Conservation (phyloP, 2,888 invertebrate genomes). For the Ormyrus pomaceus region DNA sequence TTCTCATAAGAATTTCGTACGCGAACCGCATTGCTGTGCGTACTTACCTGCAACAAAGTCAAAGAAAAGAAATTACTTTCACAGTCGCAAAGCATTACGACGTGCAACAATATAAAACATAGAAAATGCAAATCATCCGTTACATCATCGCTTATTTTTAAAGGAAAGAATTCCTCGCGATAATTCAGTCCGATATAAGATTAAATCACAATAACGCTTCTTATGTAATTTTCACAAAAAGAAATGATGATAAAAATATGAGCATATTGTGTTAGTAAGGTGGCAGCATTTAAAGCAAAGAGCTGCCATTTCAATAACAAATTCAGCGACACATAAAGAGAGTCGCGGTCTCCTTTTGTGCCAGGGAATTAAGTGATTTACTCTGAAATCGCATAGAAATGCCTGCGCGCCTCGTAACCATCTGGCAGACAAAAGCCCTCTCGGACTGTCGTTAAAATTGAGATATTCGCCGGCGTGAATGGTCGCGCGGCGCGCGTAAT, state of each 20-base stretch:
- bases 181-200: too few species aligned
- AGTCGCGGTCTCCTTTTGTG: constrained; percentile 25
- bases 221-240: background rate
- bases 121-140: constrained; percentile 17
- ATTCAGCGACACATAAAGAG: constrained; percentile 22
- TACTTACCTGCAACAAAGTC: constrained; percentile 71
- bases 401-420: constrained; percentile 53
- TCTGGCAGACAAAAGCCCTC: constrained; percentile 63
- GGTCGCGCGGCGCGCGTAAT: constrained; percentile 41
- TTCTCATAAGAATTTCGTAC: constrained; percentile 4
- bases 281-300: constrained; percentile 2
- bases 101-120: background rate
- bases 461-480: constrained; percentile 59
- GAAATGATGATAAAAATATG: background rate
- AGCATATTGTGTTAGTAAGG: background rate
- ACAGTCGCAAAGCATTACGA: background rate
- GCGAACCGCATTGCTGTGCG: background rate
- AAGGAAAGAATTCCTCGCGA: too few species aligned
- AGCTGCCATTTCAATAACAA: constrained; percentile 37
- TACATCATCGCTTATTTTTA: background rate
- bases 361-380: constrained; percentile 39
- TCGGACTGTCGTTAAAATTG: constrained; percentile 64
- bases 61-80: constrained; percentile 58
- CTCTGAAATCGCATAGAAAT: constrained; percentile 14
- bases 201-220: too few species aligned